Base-by-base conservation (phyloP, 2,888 invertebrate genomes). In the Cephus nigrinus region DNA sequence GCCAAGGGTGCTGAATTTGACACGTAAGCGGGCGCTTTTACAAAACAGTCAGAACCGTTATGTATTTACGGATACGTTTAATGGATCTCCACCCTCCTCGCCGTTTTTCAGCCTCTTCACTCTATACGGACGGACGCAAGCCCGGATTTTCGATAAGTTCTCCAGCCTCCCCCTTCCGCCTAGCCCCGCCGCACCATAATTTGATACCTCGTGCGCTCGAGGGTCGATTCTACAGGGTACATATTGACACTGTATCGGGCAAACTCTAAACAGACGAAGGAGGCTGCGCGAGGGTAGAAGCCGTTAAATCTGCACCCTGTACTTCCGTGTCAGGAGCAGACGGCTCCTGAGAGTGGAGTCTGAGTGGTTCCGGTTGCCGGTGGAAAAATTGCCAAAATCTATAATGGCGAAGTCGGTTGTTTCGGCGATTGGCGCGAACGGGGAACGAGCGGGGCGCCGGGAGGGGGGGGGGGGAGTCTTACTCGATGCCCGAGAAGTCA, bases 1-100 rank as follows among this genome's bases (percentile, higher is more conserved):
- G 71, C 71, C 34, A 75, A 55, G 69, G 68, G 73, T 76, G 74
- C 81, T 85, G 85, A 81, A 82, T 82, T 75, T 85, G 84, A 85
- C 85, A 83, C 79, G 75, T 77, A 74, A 83, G 84, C 80, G 76
- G 78, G 72, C 69, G 73, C 12, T 84, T 79, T 84, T 84, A 77
- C 80, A 74, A 78, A 81, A 78, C 76, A 69, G 69, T 30, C 69
- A 40, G 40, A 15, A 40, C 69, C 69, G 9, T 12, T 11, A 31
- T 5, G 32, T 69, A 69, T 30, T 69, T 69, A 69, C 69, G 69
- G 69, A 69, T 11, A 75, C 74, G 78, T 80, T 79, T 79, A 79
- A 77, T 80, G 74, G 73, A 75, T 79, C 78, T 75, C 68, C 30
- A 73, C 74, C 35, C 35, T 35, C 35, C 1, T 35, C 35, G 30